Evolutionary conservation across 2,888 invertebrate genomes (phyloP).

Genomic region (Campaea margaritaria): DNA sequence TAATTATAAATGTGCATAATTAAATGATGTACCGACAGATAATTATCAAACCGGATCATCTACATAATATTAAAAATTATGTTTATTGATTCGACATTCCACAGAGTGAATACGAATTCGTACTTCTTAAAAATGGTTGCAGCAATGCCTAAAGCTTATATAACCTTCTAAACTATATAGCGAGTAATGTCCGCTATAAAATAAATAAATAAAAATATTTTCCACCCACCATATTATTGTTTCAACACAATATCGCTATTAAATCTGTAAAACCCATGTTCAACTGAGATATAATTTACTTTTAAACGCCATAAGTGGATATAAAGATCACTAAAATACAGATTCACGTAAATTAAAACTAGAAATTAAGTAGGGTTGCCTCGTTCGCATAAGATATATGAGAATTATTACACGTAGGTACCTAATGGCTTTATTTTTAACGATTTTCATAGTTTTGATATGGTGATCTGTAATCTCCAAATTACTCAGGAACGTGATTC

Average conservation of each 20-base stretch:
- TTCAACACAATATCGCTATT: conserved; percentile 37
- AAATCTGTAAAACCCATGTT: conserved; percentile 34
- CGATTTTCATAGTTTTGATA: too few relatives aligned
- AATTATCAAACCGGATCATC: too few relatives aligned
- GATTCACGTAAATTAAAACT: conserved; percentile 39
- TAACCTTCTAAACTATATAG: background rate
- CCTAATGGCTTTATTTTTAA: too few relatives aligned
- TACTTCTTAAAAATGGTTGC: too few relatives aligned
- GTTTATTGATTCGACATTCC: too few relatives aligned
- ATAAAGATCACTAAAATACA: conserved; percentile 33
- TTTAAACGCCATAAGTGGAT: conserved; percentile 31
- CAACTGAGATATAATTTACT: conserved; percentile 33
- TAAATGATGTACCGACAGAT: too few relatives aligned
- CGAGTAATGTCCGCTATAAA: conserved; percentile 17
- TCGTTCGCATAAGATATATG: background rate
- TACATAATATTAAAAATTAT: too few relatives aligned
- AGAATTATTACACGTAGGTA: too few relatives aligned
- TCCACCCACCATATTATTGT: conserved; percentile 20
- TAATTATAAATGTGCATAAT: too few relatives aligned
- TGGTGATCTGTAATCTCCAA: too few relatives aligned
- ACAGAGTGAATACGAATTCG: too few relatives aligned
- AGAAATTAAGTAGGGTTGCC: conserved; percentile 29
- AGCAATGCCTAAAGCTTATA: background rate
- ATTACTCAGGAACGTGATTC: too few relatives aligned
- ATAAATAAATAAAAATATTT: conserved; percentile 31